A percentile compares a stretch with the other conserved stretches of the same genome.
phyloP scores from a whole-genome alignment of 2,888 invertebrate species.

The Didymodactylos carnosus region DNA sequence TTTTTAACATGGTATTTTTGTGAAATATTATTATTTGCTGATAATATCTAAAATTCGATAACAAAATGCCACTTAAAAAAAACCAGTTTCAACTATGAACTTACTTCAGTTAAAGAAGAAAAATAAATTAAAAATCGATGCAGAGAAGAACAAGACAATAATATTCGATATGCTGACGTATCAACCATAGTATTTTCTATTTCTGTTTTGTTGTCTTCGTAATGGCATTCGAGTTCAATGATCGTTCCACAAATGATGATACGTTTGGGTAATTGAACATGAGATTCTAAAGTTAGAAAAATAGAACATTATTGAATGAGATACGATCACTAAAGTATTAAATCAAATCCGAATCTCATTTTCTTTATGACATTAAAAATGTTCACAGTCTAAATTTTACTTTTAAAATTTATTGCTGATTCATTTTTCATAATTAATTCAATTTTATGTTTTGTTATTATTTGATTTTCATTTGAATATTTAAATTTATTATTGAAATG shows the following conservation, averaged over 20 bases:
- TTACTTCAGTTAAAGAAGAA: background rate
- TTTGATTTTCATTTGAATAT: too few relatives aligned
- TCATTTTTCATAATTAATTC: background rate
- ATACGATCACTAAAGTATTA: background rate
- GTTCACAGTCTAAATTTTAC: background rate
- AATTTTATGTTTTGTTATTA: too few relatives aligned
- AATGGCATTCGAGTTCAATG: background rate
- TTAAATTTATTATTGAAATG: too few relatives aligned
- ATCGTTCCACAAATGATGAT: background rate
- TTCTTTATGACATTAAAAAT: background rate
- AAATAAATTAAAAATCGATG: background rate
- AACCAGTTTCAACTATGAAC: too few relatives aligned
- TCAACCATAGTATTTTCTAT: background rate
- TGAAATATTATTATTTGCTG: too few relatives aligned
- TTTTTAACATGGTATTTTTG: too few relatives aligned
- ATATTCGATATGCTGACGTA: background rate
- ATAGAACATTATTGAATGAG: background rate
- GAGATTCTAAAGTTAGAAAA: background rate
- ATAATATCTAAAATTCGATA: too few relatives aligned
- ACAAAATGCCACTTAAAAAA: too few relatives aligned
- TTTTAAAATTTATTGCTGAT: background rate
- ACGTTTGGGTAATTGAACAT: background rate
- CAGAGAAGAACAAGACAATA: background rate
- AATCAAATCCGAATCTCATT: background rate
- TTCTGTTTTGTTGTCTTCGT: background rate